Evolutionary conservation across 2,113 vertebrate species (phyloP).

Genomic region (Leptobrachium leishanense): DNA sequence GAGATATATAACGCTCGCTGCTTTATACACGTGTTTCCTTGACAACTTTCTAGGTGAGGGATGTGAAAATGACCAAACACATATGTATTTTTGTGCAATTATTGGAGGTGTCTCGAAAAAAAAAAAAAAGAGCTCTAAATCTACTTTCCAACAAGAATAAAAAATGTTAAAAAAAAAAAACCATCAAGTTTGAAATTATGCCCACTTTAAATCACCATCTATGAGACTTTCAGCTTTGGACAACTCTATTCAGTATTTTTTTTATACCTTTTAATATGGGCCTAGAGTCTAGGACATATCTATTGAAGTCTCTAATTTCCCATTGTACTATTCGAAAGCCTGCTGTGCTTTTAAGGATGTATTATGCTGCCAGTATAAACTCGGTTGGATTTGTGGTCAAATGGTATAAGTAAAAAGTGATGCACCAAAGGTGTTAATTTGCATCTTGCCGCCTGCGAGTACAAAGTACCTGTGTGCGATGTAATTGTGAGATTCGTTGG

Average conservation of each 20-base stretch:
- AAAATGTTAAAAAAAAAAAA: slow-evolving; percentile 11
- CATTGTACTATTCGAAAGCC: slow-evolving; percentile 16
- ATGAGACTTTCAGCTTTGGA: slow-evolving; percentile 19
- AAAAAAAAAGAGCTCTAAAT: background rate
- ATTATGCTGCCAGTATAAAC: slow-evolving; percentile 26
- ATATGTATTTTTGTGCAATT: slow-evolving; percentile 36
- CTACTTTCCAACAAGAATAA: background rate
- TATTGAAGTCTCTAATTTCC: slow-evolving; percentile 40
- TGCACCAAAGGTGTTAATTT: slow-evolving; percentile 11
- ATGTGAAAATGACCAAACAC: slow-evolving; percentile 6
- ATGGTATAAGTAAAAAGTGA: slow-evolving; percentile 21
- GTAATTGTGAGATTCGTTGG: no score
- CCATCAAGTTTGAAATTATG: slow-evolving; percentile 21
- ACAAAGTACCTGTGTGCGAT: no score
- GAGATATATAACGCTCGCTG: slow-evolving; percentile 38
- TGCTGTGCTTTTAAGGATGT: slow-evolving; percentile 42
- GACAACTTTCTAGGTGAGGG: slow-evolving; percentile 35
- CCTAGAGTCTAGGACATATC: slow-evolving; percentile 13
- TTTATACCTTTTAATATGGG: background rate
- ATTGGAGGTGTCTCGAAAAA: slow-evolving; percentile 1
- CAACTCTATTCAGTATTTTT: slow-evolving; percentile 21
- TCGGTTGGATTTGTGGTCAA: slow-evolving; percentile 18
- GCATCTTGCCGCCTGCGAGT: slow-evolving; percentile 8
- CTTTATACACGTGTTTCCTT: slow-evolving; percentile 40
- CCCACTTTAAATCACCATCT: slow-evolving; percentile 18